Percentiles rank a stretch among this genome's conserved stretches.
phyloP scores from a whole-genome alignment of 2,888 invertebrate species.

The Cremastinae sp. region DNA sequence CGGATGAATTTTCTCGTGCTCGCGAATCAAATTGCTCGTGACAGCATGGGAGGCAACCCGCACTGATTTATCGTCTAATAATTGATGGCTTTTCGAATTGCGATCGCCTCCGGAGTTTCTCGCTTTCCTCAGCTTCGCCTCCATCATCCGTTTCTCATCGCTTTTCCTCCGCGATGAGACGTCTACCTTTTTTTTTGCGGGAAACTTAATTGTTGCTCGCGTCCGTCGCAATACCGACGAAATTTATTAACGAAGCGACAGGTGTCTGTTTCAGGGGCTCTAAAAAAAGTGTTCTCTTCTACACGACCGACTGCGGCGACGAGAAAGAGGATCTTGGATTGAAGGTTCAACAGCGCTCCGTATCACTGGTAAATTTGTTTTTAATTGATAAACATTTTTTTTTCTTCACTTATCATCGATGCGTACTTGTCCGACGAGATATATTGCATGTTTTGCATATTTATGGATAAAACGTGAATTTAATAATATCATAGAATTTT shows the following conservation, averaged over 20 bases:
- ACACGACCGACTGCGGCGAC: constrained; percentile 77
- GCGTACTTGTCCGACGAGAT: neutral
- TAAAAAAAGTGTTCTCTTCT: constrained; percentile 76
- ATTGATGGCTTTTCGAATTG: constrained; percentile 64
- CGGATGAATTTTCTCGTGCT: constrained; percentile 9
- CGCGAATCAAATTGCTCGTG: constrained; percentile 66
- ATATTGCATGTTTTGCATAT: too few relatives aligned
- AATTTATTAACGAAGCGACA: constrained; percentile 50
- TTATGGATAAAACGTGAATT: too few relatives aligned
- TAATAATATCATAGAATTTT: too few relatives aligned
- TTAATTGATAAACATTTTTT: constrained; percentile 18
- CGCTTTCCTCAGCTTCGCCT: constrained; percentile 33
- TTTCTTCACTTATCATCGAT: neutral
- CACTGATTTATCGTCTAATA: constrained; percentile 68
- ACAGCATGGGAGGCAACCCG: constrained; percentile 60
- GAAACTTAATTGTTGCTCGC: constrained; percentile 23
- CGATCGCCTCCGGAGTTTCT: constrained; percentile 46
- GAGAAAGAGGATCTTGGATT: constrained; percentile 74
- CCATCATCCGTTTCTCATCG: constrained; percentile 8
- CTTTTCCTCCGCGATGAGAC: neutral
- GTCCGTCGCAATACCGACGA: neutral
- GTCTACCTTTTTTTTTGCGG: constrained; percentile 15
- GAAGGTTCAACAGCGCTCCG: constrained; percentile 75
- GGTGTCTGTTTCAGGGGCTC: constrained; percentile 73
- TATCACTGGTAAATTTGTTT: constrained; percentile 72